Base-by-base conservation (phyloP, 2,113 vertebrate species). In the Colistium nudipinnis region DNA sequence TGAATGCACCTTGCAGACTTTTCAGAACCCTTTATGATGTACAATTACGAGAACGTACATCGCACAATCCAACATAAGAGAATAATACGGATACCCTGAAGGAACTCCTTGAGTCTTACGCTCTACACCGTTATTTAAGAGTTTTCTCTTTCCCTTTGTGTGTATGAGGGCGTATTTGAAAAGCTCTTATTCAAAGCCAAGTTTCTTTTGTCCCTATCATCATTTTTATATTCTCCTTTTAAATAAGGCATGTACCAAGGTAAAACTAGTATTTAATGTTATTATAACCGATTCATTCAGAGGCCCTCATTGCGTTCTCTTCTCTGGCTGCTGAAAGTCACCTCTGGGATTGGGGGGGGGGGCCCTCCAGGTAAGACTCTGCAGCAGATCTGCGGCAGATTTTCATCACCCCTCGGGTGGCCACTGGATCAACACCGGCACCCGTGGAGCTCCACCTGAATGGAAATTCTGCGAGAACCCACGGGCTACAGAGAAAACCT, bases 371-470 rank as follows among this genome's bases (percentile, higher is more conserved):
- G 62, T 81, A 80, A 73, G 72, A 70, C 76, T 70, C 8, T 61
- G 81, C 74, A 83, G 77, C 78, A 75, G 63, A 14, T n/a, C n/a
- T n/a, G n/a, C n/a, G 55, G 62, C 74, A 88, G 70, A 86, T 84
- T 87, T n/a, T 81, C 82, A 83, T 88, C 85, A 73, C 48, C 51
- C 68, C 48, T 66, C 70, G 48, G 45, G 48, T 12, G 22, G 78
- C 41, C 31, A 62, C 51, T 70, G 79, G 48, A 86, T 74, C 66
- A 83, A 43, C 69, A 83, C 13, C 53, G 69, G 68, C 6, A 30
- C 76, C 64, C 1, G 7, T 33, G 38, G 66, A 74, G 65, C 57
- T 24, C 20, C 47, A 31, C 35, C 49, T 22, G n/a, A 83, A 62
- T 70, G 66, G 47, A 62, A 78, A 56, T 60, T 74, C 36, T 49